Evolutionary conservation across 2,797 vertebrate species (phyloP).

Genomic region (Epinephelus coioides): DNA sequence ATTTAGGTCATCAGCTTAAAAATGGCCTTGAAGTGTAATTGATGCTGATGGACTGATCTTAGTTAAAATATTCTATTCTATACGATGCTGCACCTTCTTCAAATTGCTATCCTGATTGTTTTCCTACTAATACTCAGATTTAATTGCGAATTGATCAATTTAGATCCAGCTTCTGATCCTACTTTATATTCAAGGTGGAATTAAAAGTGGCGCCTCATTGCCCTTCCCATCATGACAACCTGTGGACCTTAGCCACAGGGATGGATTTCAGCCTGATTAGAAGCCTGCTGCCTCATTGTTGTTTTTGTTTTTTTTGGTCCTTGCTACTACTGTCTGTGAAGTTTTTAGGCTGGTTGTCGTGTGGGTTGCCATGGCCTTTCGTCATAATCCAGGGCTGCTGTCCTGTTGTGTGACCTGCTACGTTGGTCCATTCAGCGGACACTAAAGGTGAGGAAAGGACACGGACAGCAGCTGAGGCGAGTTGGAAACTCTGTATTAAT

Average conservation of each 20-base stretch:
- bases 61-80: constrained; percentile 39
- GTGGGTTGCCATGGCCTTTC: constrained; percentile 68
- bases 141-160: constrained; percentile 52
- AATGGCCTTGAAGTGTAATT: constrained; percentile 77
- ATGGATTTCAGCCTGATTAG: constrained; percentile 66
- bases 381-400: constrained; percentile 73
- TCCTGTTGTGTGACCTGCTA: constrained; percentile 75
- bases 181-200: constrained; percentile 70
- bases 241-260: constrained; percentile 58
- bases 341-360: constrained; percentile 67
- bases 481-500: constrained; percentile 87
- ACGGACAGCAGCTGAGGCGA: constrained; percentile 80
- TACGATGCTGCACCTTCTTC: not conserved
- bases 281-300: constrained; percentile 58
- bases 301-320: constrained; percentile 10
- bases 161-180: constrained; percentile 69
- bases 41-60: constrained; percentile 65
- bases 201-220: constrained; percentile 66
- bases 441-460: constrained; percentile 83
- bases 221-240: constrained; percentile 68
- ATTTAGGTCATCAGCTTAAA: constrained; percentile 84
- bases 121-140: constrained; percentile 36
- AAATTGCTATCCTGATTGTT: constrained; percentile 46
- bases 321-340: constrained; percentile 52
- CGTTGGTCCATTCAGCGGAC: constrained; percentile 74